These are phyloP conservation scores for Thaleichthys pacificus DNA, from an alignment of 2,797 vertebrate genomes.

Conservation along the genomic window DNA sequence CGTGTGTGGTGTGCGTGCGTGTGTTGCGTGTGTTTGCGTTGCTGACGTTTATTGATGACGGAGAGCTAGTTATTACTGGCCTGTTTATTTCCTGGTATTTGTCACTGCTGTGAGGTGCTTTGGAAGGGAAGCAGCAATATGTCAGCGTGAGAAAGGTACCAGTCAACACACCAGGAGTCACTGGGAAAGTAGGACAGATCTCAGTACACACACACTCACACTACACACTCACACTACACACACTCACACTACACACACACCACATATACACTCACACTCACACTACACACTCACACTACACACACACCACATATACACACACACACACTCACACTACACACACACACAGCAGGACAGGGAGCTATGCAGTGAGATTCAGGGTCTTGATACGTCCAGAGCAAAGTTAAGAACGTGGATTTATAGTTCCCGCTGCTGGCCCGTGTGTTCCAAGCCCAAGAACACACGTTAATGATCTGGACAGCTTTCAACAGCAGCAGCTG, in stretches of 20 bases:
- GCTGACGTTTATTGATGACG: conserved; percentile 31
- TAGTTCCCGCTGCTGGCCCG: conserved; percentile 69
- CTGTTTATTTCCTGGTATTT: conserved; percentile 2
- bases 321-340: background rate
- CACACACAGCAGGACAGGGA: no score
- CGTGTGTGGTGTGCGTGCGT: no score
- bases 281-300: conserved; percentile 8
- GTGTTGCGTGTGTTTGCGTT: background rate
- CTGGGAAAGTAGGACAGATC: conserved; percentile 1
- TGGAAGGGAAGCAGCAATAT: conserved; percentile 1
- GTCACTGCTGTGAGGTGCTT: background rate
- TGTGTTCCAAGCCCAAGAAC: conserved; percentile 64
- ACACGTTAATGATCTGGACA: conserved; percentile 72
- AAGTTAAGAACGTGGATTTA: conserved; percentile 67
- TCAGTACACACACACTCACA: background rate
- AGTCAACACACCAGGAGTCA: background rate
- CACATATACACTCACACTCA: background rate
- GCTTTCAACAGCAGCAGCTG: conserved; percentile 73
- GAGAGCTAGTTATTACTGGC: background rate
- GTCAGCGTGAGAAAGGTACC: background rate
- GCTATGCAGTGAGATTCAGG: no score
- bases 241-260: background rate
- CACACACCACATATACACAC: background rate
- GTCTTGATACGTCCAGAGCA: conserved; percentile 27
- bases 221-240: background rate